Evolutionary conservation across 1,140 invertebrate genomes (phyloP).

Genomic region (Drosophila fuyamai): DNA sequence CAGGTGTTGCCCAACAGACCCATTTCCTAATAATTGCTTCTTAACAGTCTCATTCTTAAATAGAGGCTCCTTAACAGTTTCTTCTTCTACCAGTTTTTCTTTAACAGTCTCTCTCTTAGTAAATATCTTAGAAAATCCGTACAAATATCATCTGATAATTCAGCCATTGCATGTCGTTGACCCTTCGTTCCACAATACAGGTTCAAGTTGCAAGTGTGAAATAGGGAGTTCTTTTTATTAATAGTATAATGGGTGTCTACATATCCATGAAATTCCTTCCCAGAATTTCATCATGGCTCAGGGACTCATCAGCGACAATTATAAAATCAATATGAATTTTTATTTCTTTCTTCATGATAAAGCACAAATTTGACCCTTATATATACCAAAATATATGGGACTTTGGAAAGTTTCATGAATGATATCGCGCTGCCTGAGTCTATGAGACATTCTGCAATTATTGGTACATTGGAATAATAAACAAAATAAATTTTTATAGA

Average conservation of each 20-base stretch:
- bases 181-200: neutral
- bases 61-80: neutral
- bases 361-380: neutral
- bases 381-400: neutral
- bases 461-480: too few relatives aligned
- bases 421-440: neutral
- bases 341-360: conserved; percentile 14
- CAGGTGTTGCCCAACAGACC: too few relatives aligned
- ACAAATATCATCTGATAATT: neutral
- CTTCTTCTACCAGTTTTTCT: too few relatives aligned
- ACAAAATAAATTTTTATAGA: too few relatives aligned
- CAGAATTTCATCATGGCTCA: conserved; percentile 5
- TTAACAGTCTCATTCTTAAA: too few relatives aligned
- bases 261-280: conserved; percentile 23
- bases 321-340: conserved; percentile 7
- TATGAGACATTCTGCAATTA: conserved; percentile 25
- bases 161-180: neutral
- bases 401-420: neutral
- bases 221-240: too few relatives aligned
- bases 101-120: too few relatives aligned
- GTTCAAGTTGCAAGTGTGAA: neutral
- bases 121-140: neutral
- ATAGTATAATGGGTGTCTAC: neutral
- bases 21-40: too few relatives aligned
- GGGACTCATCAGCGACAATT: conserved; percentile 18